phyloP scores from a whole-genome alignment of 2,888 invertebrate species.

The Strigamia transsilvanica region DNA sequence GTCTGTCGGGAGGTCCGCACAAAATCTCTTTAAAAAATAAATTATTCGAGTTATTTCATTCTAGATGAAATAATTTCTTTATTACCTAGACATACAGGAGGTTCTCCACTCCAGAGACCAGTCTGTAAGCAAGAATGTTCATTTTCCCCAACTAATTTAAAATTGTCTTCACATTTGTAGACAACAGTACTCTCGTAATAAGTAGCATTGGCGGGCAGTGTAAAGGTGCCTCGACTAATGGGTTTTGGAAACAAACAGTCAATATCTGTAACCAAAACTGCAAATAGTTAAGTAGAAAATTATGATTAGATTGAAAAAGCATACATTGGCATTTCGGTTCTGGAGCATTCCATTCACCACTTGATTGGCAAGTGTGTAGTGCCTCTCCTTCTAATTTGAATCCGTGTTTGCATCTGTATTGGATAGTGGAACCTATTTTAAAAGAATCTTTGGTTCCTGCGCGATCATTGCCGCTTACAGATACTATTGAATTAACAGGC shows the following conservation, averaged over 20 bases:
- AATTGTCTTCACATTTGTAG: constrained; percentile 84
- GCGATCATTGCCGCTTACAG: constrained; percentile 91
- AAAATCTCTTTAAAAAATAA: constrained; percentile 72
- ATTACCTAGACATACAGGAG: constrained; percentile 80
- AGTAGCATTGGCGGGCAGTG: constrained; percentile 84
- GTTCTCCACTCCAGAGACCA: constrained; percentile 87
- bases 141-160: constrained; percentile 82
- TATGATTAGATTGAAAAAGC: background rate
- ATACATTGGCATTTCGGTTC: constrained; percentile 59
- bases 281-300: background rate
- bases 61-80: background rate
- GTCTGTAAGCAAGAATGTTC: constrained; percentile 85
- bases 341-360: constrained; percentile 59
- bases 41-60: background rate
- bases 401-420: constrained; percentile 60
- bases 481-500: constrained; percentile 84
- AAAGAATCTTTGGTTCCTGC: constrained; percentile 59
- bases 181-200: constrained; percentile 86
- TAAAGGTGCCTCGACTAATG: constrained; percentile 78
- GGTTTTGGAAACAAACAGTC: constrained; percentile 82
- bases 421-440: constrained; percentile 60
- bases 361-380: constrained; percentile 58
- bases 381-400: constrained; percentile 59
- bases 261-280: constrained; percentile 65
- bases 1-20: constrained; percentile 75